Percentiles rank a stretch among this genome's conserved stretches.
phyloP scores from a whole-genome alignment of 92 coral and sea anemone species.

The Pocillopora meandrina region DNA sequence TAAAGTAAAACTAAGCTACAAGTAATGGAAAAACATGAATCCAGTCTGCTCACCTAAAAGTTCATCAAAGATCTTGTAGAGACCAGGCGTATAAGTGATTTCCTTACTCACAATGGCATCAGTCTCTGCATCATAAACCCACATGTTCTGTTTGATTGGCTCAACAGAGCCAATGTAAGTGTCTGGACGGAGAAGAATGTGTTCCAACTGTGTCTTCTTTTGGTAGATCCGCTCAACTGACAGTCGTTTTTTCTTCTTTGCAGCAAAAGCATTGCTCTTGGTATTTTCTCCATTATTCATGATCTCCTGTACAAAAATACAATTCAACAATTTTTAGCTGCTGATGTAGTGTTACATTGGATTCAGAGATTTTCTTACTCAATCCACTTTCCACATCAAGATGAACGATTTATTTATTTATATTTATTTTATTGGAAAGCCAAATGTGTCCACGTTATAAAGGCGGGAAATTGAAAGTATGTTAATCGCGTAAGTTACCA shows the following conservation, averaged over 20 bases:
- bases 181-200: conserved; percentile 97
- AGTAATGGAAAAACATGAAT: too few species aligned
- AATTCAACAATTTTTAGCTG: too few species aligned
- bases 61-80: conserved; percentile 98
- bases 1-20: too few species aligned
- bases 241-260: conserved; percentile 89
- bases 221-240: conserved; percentile 97
- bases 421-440: too few species aligned
- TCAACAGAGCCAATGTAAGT: conserved; percentile 99
- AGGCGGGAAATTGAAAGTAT: too few species aligned
- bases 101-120: conserved; percentile 88
- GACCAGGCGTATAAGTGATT: conserved; percentile 94
- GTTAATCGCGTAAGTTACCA: too few species aligned
- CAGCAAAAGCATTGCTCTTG: conserved; percentile 22
- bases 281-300: conserved; percentile 39
- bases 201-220: conserved; percentile 97
- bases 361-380: too few species aligned
- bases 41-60: conserved; percentile 74
- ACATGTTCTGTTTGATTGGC: conserved; percentile 89
- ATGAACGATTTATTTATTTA: too few species aligned
- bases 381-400: too few species aligned
- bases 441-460: too few species aligned
- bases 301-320: conserved; percentile 15
- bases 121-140: conserved; percentile 87
- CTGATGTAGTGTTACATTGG: too few species aligned